Evolutionary conservation across 2,888 invertebrate genomes (phyloP).

Genomic region (Sinohyriopsis cumingii): DNA sequence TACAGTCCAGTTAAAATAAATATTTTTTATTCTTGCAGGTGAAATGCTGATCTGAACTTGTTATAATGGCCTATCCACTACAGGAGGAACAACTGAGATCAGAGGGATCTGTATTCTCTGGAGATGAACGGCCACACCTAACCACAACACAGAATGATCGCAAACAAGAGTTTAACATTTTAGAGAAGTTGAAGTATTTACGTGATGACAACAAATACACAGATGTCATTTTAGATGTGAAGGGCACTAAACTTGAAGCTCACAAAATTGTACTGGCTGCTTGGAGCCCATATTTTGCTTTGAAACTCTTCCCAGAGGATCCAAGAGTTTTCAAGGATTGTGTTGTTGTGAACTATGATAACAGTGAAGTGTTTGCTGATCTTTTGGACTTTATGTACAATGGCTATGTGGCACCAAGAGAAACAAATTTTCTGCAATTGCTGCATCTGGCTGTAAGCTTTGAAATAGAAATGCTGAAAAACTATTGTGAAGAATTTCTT

Average conservation of each 20-base stretch:
- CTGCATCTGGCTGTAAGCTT: conserved; percentile 79
- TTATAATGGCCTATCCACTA: conserved; percentile 20
- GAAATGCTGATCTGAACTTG: not conserved
- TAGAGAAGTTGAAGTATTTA: conserved; percentile 51
- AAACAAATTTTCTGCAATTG: conserved; percentile 78
- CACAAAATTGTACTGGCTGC: conserved; percentile 79
- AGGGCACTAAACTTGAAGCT: conserved; percentile 76
- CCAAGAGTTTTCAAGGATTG: conserved; percentile 36
- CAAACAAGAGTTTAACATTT: conserved; percentile 39
- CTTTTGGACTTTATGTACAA: conserved; percentile 81
- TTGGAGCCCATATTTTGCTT: conserved; percentile 79
- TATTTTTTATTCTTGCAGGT: too few species aligned
- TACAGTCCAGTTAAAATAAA: too few species aligned
- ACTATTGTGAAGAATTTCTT: conserved; percentile 79
- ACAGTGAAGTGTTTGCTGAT: conserved; percentile 76
- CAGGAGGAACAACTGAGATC: conserved; percentile 21
- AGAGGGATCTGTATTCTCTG: conserved; percentile 7
- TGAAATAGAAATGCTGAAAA: conserved; percentile 76
- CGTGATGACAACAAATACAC: conserved; percentile 77
- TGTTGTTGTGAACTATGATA: conserved; percentile 64
- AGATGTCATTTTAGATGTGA: conserved; percentile 78
- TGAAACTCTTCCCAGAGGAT: conserved; percentile 35
- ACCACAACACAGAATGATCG: conserved; percentile 20
- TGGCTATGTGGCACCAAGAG: conserved; percentile 77
- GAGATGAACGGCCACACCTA: conserved; percentile 1